phyloP scores from a whole-genome alignment of 2,113 vertebrate species.

The Saimiri boliviensis region DNA sequence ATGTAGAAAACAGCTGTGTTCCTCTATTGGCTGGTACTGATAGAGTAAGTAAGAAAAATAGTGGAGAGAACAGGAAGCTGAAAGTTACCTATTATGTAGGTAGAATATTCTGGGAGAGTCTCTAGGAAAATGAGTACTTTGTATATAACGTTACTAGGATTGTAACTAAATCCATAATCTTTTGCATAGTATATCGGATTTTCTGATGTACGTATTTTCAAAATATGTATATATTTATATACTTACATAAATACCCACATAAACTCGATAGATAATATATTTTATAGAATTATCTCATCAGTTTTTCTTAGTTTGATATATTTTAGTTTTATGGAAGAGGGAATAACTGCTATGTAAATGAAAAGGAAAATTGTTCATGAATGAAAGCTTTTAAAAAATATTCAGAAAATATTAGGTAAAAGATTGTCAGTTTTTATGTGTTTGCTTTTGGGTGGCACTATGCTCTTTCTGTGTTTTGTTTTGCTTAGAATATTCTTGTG shows the following conservation, averaged over 20 bases:
- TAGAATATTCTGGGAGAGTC: not conserved
- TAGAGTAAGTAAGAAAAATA: not conserved
- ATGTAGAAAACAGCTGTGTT: not conserved
- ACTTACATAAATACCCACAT: not conserved
- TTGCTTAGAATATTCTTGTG: not conserved
- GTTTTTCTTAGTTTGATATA: not conserved
- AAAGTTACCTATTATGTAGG: not conserved
- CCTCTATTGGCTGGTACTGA: not conserved
- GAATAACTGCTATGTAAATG: not conserved
- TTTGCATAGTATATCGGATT: not conserved
- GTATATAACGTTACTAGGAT: not conserved
- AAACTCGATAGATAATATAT: not conserved
- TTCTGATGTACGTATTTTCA: not conserved
- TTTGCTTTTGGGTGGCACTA: conserved; percentile 1
- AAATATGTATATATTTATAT: not conserved
- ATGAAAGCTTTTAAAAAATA: conserved; percentile 23
- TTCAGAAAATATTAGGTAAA: not conserved
- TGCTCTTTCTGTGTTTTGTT: not conserved
- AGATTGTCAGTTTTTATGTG: not conserved
- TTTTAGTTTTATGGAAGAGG: conserved; percentile 7
- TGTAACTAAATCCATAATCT: not conserved
- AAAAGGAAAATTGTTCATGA: conserved; percentile 1
- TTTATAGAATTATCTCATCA: conserved; percentile 7
- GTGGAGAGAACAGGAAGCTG: not conserved
- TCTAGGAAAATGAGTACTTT: not conserved